These are phyloP conservation scores for Drosophila virilis DNA, from an alignment of 1,140 invertebrate genomes.

Conservation along the genomic window DNA sequence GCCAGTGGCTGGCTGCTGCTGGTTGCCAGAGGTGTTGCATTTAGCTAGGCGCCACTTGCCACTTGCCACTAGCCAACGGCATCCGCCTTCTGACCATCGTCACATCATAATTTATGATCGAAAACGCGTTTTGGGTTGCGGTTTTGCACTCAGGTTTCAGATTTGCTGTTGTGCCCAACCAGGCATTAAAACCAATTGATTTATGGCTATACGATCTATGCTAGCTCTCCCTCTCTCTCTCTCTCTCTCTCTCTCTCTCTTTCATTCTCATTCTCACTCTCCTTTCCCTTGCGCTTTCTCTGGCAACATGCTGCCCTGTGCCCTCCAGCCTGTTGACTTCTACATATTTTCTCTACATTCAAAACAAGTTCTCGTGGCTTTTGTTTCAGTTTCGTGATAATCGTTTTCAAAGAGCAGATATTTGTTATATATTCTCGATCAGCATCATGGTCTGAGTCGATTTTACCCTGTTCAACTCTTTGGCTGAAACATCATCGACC, in stretches of 20 bases:
- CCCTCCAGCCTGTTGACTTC: background rate
- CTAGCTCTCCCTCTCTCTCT: slow-evolving; percentile 7
- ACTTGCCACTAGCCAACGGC: slow-evolving; percentile 17
- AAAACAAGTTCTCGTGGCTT: slow-evolving; percentile 28
- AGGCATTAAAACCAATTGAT: slow-evolving; percentile 77
- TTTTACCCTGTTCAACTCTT: too few species aligned
- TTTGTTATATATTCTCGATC: too few species aligned
- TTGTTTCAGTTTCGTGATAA: too few species aligned
- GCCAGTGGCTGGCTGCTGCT: slow-evolving; percentile 46
- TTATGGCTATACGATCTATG: slow-evolving; percentile 47
- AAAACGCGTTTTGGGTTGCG: slow-evolving; percentile 69
- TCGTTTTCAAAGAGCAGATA: too few species aligned
- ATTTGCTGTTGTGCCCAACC: slow-evolving; percentile 46
- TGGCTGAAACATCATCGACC: too few species aligned
- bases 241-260: slow-evolving; percentile 5
- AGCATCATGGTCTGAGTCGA: too few species aligned
- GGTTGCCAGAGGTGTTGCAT: slow-evolving; percentile 22
- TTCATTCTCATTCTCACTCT: slow-evolving; percentile 4
- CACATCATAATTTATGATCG: slow-evolving; percentile 76
- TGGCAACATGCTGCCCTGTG: background rate
- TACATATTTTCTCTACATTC: slow-evolving; percentile 36
- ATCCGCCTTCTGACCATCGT: slow-evolving; percentile 14
- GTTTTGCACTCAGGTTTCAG: slow-evolving; percentile 48
- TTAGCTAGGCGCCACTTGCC: slow-evolving; percentile 23
- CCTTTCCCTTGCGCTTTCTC: background rate